Evolutionary conservation across 2,797 vertebrate genomes (phyloP).

Genomic region (Malurus leucopterus): DNA sequence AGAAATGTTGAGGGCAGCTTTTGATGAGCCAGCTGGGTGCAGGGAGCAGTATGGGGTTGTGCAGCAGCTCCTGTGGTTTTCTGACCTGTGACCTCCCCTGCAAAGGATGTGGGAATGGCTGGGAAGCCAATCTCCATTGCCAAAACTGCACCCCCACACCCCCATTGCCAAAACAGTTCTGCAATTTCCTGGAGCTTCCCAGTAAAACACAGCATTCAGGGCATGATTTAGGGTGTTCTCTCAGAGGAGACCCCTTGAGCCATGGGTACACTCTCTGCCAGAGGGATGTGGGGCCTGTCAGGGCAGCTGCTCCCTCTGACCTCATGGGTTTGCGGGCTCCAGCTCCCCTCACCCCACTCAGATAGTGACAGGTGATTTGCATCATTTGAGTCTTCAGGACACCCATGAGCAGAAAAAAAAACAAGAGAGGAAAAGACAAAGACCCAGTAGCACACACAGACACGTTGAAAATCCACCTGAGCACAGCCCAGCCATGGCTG

Average conservation of each 20-base stretch:
- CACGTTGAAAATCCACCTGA: fast-evolving
- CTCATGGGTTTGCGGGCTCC: neutral
- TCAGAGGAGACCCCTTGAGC: fast-evolving
- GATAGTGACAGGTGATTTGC: neutral
- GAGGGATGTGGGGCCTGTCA: fast-evolving
- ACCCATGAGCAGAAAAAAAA: neutral
- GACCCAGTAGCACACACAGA: neutral
- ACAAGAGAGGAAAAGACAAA: neutral
- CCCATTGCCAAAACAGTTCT: fast-evolving
- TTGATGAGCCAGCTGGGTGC: neutral
- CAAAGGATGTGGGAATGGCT: neutral
- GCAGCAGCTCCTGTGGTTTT: neutral
- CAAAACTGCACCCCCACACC: neutral
- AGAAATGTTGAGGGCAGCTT: neutral
- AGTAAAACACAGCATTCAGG: neutral
- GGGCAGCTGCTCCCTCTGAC: neutral
- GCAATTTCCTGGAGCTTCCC: neutral
- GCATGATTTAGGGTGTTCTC: neutral
- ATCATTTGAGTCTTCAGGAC: neutral
- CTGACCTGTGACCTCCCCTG: neutral
- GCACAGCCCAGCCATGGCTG: neutral
- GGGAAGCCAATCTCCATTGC: neutral
- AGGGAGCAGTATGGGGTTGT: neutral
- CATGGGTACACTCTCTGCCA: fast-evolving
- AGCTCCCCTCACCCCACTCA: fast-evolving